Conservation (phyloP, 2,113 vertebrate genomes). For the Merops nubicus region DNA sequence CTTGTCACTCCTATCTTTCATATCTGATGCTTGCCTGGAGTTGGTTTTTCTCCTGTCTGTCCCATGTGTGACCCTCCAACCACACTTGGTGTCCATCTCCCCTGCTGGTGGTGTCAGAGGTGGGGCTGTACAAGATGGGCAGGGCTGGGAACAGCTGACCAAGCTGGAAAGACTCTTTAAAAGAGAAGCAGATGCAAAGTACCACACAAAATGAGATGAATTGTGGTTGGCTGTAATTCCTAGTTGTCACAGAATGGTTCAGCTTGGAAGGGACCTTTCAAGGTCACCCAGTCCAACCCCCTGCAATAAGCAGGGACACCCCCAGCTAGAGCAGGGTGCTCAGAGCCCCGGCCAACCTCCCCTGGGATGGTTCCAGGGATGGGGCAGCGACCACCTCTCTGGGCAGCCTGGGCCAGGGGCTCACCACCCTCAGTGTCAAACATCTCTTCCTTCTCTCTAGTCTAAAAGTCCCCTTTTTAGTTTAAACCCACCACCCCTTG, state of each 20-base stretch:
- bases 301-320: background rate
- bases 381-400: background rate
- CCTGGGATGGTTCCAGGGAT: background rate
- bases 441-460: background rate
- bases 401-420: background rate
- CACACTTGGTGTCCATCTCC: rapidly evolving
- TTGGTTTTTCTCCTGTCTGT: background rate
- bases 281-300: background rate
- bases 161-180: background rate
- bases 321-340: background rate
- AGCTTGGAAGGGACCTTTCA: background rate
- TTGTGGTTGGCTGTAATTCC: background rate
- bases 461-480: background rate
- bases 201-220: background rate
- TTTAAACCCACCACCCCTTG: background rate
- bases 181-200: background rate
- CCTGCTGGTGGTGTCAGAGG: background rate
- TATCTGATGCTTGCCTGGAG: background rate
- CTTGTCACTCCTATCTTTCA: rapidly evolving
- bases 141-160: background rate
- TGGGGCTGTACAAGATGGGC: background rate
- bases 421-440: too few relatives aligned
- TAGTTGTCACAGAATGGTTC: background rate
- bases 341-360: background rate
- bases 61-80: rapidly evolving